These are phyloP conservation scores for Ursus arctos DNA, from an alignment of 2,113 vertebrate species.

Conservation along the genomic window DNA sequence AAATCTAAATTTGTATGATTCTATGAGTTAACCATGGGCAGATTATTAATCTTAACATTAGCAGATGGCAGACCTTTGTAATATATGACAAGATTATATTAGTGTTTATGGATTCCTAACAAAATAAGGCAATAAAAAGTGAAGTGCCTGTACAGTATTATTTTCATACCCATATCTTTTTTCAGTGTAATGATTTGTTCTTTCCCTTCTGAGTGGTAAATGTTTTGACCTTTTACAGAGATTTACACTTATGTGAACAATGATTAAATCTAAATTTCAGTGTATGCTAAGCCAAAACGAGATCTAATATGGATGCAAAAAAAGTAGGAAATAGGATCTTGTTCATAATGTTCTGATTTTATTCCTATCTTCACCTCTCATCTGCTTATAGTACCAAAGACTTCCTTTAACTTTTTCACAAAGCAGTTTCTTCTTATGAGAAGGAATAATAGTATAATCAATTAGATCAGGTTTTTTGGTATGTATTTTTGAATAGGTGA, in stretches of 20 bases:
- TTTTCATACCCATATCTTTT: slow-evolving; percentile 71
- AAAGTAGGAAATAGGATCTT: slow-evolving; percentile 43
- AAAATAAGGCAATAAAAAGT: slow-evolving; percentile 66
- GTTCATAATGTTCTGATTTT: slow-evolving; percentile 15
- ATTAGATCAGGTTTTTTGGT: not conserved
- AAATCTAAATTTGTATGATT: slow-evolving; percentile 60
- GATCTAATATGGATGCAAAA: not conserved
- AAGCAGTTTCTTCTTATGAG: not conserved
- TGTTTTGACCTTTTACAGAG: slow-evolving; percentile 74
- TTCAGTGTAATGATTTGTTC: slow-evolving; percentile 66
- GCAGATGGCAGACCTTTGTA: slow-evolving; percentile 56
- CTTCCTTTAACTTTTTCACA: slow-evolving; percentile 2
- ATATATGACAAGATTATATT: slow-evolving; percentile 54
- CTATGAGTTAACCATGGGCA: slow-evolving; percentile 55
- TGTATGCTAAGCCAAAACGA: slow-evolving; percentile 42
- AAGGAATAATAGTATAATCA: not conserved
- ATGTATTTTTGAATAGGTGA: not conserved
- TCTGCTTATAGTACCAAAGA: not conserved
- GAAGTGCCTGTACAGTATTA: slow-evolving; percentile 28
- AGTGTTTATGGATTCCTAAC: slow-evolving; percentile 69
- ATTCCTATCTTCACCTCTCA: not conserved
- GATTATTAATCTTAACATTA: slow-evolving; percentile 73
- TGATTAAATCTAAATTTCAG: slow-evolving; percentile 73
- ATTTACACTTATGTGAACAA: slow-evolving; percentile 70
- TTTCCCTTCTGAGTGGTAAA: slow-evolving; percentile 69